Base-by-base conservation (phyloP, 2,113 vertebrate species). In the Ammodytes marinus region DNA sequence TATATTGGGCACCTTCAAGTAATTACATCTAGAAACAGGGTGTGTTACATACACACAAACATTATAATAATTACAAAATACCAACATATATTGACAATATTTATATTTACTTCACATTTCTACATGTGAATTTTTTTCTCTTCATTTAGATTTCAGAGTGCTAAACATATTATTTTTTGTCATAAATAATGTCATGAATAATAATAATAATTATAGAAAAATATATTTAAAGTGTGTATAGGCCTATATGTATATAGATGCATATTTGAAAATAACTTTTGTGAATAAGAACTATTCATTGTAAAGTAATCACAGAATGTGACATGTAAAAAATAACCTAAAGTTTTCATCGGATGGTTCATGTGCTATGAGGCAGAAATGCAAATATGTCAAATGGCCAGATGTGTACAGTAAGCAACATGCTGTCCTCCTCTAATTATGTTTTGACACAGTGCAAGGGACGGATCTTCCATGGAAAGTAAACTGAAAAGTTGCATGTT, bases 261-360 rank as follows among this genome's bases (percentile, higher is more conserved):
- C 50, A 77, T 7, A 35, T 72, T 46, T 74, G 19, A 55, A 74
- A 70, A 68, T 0, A 64, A 37, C n/a, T 19, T 68, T 47, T 76
- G 46, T 80, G 45, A 82, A 61, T 50, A 46, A 70, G 40, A 69
- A 39, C n/a, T 76, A 47, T 80, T 75, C 3, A 19, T 69, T 82
- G 54, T 43, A 61, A 76, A 50, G 53, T 75, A 19, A 77, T 47
- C 17, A 17, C 39, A 58, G 47, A 60, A 68, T 60, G 37, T 66
- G 17, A 73, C 43, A 53, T 52, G 15, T 69, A 71, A 77, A 27
- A 82, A 79, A 52, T 63, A 68, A 60, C 50, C 4, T 11, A 58
- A 74, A 47, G 2, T 4, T 60, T 76, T 49, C 0, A 53, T 67
- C 65, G n/a, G 1, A 66, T 76, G 50, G 42, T 17, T 63, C 35